Evolutionary conservation across 1,140 invertebrate genomes (phyloP), one percentile per base, ranked within the genome.

Genomic region (Drosophila carrolli): DNA sequence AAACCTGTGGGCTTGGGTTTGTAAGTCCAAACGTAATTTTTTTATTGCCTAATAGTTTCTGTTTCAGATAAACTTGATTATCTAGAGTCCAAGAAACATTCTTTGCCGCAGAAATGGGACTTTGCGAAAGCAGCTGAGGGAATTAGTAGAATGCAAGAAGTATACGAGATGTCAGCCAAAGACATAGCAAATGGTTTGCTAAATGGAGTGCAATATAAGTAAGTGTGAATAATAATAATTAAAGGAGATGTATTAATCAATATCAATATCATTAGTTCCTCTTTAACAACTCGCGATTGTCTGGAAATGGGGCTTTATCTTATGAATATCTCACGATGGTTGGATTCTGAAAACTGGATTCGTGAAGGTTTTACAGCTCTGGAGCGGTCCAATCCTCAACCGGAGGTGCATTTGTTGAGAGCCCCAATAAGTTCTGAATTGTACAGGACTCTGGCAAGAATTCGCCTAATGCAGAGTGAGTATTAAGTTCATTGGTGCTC

Each of bases 171-270:
- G 16, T 11, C 5, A 9, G 7, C 60, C 4, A 14, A 0, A 1
- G 32, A 68, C 13, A 68, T 68, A 13, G 40, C 65, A 8, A 27
- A 19, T 1, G 65, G 65, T 9, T 32, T 66, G 7, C 32, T 68
- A 1, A n/a, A 54, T 54, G 65, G 65, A 14, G 65, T 67, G 0
- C 61, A 53, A 16, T 68, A 66, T 23, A 54, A 54, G 65, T 68
- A 11, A 4, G 38, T 44, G 2, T 3, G 8, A 1, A 10, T 3
- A 4, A 0, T 0, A 1, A 8, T 32, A 8, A 32, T 32, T 7
- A 8, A 1, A 0, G 29, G 7, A 4, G 13, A 0, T 1, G 14
- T 32, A 1, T 10, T n/a, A 7, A 27, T 11, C 11, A 4, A 19
- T 2, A 10, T 8, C 2, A n/a, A n/a, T n/a, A 16, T 4, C 2